Percentiles rank a stretch among this genome's conserved stretches.
phyloP scores from a whole-genome alignment of 2,888 invertebrate genomes.

The Colletes collaris region DNA sequence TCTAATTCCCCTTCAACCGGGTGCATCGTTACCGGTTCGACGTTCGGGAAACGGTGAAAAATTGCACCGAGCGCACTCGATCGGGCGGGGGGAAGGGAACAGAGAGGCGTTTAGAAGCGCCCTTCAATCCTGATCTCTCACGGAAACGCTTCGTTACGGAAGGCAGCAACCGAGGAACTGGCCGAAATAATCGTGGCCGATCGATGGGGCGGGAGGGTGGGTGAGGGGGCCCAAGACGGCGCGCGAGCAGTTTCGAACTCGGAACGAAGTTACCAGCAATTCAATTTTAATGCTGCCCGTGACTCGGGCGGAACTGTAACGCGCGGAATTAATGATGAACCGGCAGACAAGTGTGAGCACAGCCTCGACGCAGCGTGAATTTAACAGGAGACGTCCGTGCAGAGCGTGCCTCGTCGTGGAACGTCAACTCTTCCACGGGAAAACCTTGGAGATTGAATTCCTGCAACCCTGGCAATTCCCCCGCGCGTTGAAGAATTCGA shows the following conservation, averaged over 20 bases:
- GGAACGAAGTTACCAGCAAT: slow-evolving; percentile 14
- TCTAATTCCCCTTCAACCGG: slow-evolving; percentile 45
- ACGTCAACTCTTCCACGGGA: not conserved
- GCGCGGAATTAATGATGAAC: slow-evolving; percentile 33
- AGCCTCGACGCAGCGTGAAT: slow-evolving; percentile 14
- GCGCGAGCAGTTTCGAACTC: not conserved
- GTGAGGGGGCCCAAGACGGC: not conserved
- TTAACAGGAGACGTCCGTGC: slow-evolving; percentile 7
- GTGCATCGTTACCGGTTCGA: slow-evolving; percentile 44
- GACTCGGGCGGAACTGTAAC: slow-evolving; percentile 31
- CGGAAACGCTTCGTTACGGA: slow-evolving; percentile 26
- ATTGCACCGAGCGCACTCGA: slow-evolving; percentile 11
- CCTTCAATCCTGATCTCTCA: slow-evolving; percentile 8
- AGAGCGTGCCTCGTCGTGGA: not conserved
- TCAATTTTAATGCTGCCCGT: slow-evolving; percentile 33
- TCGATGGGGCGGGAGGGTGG: not conserved
- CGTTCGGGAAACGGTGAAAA: slow-evolving; percentile 29
- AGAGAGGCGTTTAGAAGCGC: not conserved
- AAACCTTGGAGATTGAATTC: no score
- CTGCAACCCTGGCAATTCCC: not conserved
- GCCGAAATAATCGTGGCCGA: slow-evolving; percentile 24
- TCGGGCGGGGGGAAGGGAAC: not conserved
- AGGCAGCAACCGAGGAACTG: not conserved
- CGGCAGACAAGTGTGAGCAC: slow-evolving; percentile 15
- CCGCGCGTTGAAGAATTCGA: not conserved